Evolutionary conservation across 1,140 invertebrate species (phyloP).

Genomic region (Drosophila pachea): DNA sequence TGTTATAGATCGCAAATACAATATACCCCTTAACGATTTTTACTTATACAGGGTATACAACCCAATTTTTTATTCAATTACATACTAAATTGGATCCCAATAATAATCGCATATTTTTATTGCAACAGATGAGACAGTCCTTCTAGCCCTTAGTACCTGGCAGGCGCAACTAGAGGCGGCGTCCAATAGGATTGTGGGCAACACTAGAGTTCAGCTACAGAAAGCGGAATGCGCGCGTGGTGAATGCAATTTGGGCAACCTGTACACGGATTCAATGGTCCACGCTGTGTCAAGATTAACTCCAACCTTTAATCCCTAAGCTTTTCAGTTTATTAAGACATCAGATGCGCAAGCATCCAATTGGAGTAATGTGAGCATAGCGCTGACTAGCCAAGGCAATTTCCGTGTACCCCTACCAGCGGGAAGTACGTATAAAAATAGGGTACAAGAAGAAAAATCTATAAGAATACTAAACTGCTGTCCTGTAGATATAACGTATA

Average conservation of each 20-base stretch:
- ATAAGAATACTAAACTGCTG: background rate
- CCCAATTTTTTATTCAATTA: no score
- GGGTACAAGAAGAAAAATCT: background rate
- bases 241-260: slow-evolving; percentile 88
- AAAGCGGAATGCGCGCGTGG: slow-evolving; percentile 80
- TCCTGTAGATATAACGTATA: slow-evolving; percentile 82
- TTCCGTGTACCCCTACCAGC: slow-evolving; percentile 55
- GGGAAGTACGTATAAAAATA: slow-evolving; percentile 49
- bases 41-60: background rate
- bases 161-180: slow-evolving; percentile 81
- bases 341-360: background rate
- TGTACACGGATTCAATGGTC: slow-evolving; percentile 86
- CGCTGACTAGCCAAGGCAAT: slow-evolving; percentile 58
- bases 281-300: slow-evolving; percentile 70
- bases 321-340: slow-evolving; percentile 50
- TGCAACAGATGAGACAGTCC: slow-evolving; percentile 38
- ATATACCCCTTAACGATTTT: background rate
- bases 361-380: slow-evolving; percentile 64
- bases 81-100: background rate
- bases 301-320: background rate
- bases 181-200: slow-evolving; percentile 81
- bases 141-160: slow-evolving; percentile 81
- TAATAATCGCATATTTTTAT: background rate
- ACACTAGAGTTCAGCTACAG: slow-evolving; percentile 81
- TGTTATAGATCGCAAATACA: background rate